These are phyloP conservation scores for Apis mellifera DNA, from an alignment of 1,140 invertebrate genomes.

Conservation along the genomic window DNA sequence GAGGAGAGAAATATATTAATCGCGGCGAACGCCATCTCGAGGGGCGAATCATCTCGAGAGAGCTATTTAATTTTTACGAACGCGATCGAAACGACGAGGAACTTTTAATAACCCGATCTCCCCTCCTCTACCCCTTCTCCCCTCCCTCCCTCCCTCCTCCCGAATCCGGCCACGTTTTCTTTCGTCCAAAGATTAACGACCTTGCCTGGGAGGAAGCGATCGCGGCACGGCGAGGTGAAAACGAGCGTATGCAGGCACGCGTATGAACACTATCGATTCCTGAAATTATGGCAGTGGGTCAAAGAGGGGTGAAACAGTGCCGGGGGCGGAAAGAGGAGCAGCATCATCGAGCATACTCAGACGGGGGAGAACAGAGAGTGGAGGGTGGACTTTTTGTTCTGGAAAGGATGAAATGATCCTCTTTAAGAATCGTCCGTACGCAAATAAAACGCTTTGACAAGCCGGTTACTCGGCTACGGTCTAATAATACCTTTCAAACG, in stretches of 20 bases:
- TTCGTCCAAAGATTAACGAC: conserved; percentile 52
- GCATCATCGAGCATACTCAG: conserved; percentile 50
- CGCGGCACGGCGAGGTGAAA: conserved; percentile 47
- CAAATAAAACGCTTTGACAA: neutral
- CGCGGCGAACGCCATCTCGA: neutral
- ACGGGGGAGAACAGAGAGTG: neutral
- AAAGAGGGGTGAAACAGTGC: conserved; percentile 67
- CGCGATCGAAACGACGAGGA: conserved; percentile 11
- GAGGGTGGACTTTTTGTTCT: conserved; percentile 38
- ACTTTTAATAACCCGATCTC: conserved; percentile 6
- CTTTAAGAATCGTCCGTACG: conserved; percentile 19
- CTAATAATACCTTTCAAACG: conserved; percentile 16
- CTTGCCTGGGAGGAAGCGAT: conserved; percentile 35
- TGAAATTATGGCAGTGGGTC: conserved; percentile 80
- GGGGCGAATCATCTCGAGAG: neutral
- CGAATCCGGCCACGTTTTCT: neutral
- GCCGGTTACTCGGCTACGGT: neutral
- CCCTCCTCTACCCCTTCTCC: no score
- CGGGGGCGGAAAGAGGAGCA: conserved; percentile 50
- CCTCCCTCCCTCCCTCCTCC: no score
- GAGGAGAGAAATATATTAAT: conserved; percentile 6
- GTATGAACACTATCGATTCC: conserved; percentile 75
- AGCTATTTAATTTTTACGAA: conserved; percentile 6
- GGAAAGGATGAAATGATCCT: conserved; percentile 36
- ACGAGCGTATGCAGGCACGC: conserved; percentile 63